phyloP scores from a whole-genome alignment of 2,113 vertebrate genomes.

The Mirounga angustirostris region DNA sequence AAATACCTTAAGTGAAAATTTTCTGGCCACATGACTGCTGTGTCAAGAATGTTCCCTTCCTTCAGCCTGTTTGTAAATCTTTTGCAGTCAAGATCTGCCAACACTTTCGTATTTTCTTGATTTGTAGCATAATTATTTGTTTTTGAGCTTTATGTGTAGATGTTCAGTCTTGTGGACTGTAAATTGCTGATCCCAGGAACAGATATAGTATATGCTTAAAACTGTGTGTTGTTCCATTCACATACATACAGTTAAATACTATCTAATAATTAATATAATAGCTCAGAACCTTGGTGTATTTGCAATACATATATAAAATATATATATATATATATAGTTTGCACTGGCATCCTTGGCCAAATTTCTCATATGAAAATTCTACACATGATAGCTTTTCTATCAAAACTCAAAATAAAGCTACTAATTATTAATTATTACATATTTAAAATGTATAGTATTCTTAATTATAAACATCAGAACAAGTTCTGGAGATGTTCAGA shows the following conservation, averaged over 20 bases:
- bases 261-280: background rate
- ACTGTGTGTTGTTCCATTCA: background rate
- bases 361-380: constrained; percentile 29
- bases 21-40: background rate
- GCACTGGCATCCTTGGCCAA: background rate
- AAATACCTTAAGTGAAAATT: background rate
- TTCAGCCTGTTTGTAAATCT: background rate
- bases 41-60: background rate
- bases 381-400: background rate
- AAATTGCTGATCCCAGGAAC: background rate
- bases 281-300: background rate
- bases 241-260: background rate
- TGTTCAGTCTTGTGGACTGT: background rate
- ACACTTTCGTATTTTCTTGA: background rate
- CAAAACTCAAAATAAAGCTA: constrained; percentile 41
- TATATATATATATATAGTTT: constrained; percentile 26
- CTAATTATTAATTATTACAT: background rate
- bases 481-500: background rate
- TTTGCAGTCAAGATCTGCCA: background rate
- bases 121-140: background rate
- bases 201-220: background rate
- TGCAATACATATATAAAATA: background rate
- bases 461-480: background rate
- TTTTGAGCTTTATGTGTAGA: constrained; percentile 7
- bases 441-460: background rate